Conservation (phyloP, 2,797 vertebrate genomes). For the Hippoglossus hippoglossus region DNA sequence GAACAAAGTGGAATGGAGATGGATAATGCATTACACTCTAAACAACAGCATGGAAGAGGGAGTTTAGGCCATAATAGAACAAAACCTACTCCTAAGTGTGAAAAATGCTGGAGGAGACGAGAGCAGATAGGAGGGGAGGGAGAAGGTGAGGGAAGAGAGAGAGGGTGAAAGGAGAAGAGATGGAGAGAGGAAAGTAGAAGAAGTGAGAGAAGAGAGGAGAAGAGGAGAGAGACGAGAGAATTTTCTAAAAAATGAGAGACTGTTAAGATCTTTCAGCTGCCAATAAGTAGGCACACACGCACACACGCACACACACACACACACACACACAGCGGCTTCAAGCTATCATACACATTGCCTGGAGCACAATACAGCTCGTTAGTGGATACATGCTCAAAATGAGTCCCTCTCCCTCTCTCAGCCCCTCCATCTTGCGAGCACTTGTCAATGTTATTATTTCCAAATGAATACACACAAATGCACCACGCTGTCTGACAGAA, state of each 20-base stretch:
- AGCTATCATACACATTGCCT: conserved; percentile 79
- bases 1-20: conserved; percentile 78
- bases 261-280: conserved; percentile 74
- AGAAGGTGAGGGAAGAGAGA: background rate
- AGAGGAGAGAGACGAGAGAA: conserved; percentile 19
- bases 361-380: conserved; percentile 82
- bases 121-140: background rate
- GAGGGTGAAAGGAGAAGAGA: background rate
- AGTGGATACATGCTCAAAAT: conserved; percentile 75
- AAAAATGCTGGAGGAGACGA: conserved; percentile 36
- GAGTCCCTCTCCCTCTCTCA: conserved; percentile 72
- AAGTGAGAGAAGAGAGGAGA: conserved; percentile 20
- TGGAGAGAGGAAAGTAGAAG: background rate
- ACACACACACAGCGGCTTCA: conserved; percentile 61
- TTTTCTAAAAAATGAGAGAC: conserved; percentile 49
- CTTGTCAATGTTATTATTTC: conserved; percentile 82
- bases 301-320: conserved; percentile 34
- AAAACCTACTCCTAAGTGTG: conserved; percentile 52
- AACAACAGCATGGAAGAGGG: conserved; percentile 56
- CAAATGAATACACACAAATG: conserved; percentile 79
- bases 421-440: conserved; percentile 73
- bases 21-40: conserved; percentile 74
- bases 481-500: conserved; percentile 67
- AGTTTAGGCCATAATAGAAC: conserved; percentile 51
- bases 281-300: conserved; percentile 59